phyloP scores from a whole-genome alignment of 2,113 vertebrate genomes.

The Sinosuthora webbiana region DNA sequence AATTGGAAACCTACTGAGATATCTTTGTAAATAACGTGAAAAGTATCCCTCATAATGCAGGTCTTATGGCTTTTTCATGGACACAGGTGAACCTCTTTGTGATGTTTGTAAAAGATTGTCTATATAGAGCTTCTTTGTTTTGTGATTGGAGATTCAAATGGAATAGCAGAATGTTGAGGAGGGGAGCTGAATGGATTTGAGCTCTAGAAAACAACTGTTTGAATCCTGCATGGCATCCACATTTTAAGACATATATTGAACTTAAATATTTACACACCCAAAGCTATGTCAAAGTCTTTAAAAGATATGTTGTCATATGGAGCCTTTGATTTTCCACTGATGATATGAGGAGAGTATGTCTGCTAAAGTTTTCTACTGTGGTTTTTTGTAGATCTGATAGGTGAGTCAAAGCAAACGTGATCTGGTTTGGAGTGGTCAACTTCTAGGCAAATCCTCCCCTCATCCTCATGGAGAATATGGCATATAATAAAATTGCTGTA shows the following conservation, averaged over 20 bases:
- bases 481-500: background rate
- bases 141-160: background rate
- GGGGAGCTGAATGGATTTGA: background rate
- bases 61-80: background rate
- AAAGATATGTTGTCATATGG: background rate
- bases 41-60: background rate
- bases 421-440: background rate
- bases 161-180: background rate
- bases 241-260: background rate
- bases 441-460: background rate
- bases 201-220: background rate
- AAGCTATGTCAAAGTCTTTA: background rate
- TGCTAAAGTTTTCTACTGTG: background rate
- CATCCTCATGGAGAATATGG: background rate
- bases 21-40: background rate
- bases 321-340: background rate
- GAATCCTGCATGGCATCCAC: background rate
- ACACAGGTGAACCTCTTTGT: background rate
- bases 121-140: background rate
- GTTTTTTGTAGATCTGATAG: background rate
- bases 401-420: background rate
- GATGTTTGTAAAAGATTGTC: background rate
- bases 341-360: background rate
- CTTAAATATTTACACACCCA: background rate
- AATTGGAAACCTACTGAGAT: background rate